phyloP scores from a whole-genome alignment of 2,797 vertebrate genomes.

The Sphenodon punctatus region DNA sequence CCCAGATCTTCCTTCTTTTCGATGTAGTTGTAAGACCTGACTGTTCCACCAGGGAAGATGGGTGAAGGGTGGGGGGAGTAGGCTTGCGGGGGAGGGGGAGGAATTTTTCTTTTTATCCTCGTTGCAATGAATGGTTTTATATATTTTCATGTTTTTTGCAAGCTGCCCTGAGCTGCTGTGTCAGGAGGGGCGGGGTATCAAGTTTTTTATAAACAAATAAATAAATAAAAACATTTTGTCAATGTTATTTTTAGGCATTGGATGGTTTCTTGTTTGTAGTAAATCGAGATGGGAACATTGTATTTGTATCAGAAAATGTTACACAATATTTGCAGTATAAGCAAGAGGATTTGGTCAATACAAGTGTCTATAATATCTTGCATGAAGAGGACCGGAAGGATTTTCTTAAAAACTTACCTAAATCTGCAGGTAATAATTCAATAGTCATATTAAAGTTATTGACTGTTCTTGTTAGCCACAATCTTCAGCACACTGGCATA shows the following conservation, averaged over 20 bases:
- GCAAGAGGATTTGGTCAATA: slow-evolving; percentile 97
- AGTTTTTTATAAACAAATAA: no score
- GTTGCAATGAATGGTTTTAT: no score
- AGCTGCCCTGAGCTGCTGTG: no score
- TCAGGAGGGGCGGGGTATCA: no score
- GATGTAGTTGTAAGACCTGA: no score
- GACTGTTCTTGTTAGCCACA: no score
- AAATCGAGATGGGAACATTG: slow-evolving; percentile 95
- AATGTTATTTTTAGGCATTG: slow-evolving; percentile 83
- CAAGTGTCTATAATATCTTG: slow-evolving; percentile 94
- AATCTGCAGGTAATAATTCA: slow-evolving; percentile 83
- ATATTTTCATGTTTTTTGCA: neutral
- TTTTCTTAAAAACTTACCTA: slow-evolving; percentile 96
- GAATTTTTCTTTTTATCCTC: no score
- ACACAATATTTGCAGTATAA: slow-evolving; percentile 97
- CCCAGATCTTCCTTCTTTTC: no score
- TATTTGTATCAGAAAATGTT: slow-evolving; percentile 98
- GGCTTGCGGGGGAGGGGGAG: no score
- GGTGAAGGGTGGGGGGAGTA: no score
- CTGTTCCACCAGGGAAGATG: no score
- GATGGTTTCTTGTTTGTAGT: slow-evolving; percentile 98
- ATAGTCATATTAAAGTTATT: neutral
- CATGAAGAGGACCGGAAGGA: slow-evolving; percentile 95
- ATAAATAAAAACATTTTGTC: neutral
- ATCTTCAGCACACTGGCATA: no score